These are phyloP conservation scores for Diplolepis rosae DNA, from an alignment of 2,888 invertebrate species.

Conservation along the genomic window DNA sequence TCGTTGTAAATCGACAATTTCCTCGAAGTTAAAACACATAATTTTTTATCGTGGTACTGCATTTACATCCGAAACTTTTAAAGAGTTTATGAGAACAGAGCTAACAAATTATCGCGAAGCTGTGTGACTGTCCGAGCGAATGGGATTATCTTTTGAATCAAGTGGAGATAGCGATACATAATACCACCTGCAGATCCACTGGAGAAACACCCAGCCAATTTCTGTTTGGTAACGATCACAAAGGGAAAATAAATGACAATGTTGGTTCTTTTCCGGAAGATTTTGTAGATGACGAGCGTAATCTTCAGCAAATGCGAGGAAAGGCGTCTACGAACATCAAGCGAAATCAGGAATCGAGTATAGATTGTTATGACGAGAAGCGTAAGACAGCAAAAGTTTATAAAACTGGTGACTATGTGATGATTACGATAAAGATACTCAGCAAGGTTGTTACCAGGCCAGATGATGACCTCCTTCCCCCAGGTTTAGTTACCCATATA, in stretches of 20 bases:
- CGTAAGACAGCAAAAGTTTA: neutral
- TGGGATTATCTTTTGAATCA: constrained; percentile 49
- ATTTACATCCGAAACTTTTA: neutral
- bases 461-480: no score
- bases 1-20: constrained; percentile 42
- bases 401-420: constrained; percentile 3
- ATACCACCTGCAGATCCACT: constrained; percentile 53
- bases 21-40: constrained; percentile 46
- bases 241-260: constrained; percentile 14
- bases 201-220: constrained; percentile 54
- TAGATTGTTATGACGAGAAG: neutral
- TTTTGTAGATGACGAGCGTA: constrained; percentile 1
- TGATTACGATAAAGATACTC: no score
- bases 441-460: no score
- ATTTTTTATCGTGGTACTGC: constrained; percentile 53
- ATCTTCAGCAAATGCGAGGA: neutral
- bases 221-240: constrained; percentile 57
- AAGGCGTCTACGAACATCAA: neutral
- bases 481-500: no score
- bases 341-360: neutral
- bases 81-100: neutral
- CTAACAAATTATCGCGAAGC: constrained; percentile 51
- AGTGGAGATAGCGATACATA: constrained; percentile 55
- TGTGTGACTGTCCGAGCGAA: constrained; percentile 38
- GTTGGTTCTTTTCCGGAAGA: neutral